Evolutionary conservation across 2,113 vertebrate genomes (phyloP).

Genomic region (Callochromis pleurospilus): DNA sequence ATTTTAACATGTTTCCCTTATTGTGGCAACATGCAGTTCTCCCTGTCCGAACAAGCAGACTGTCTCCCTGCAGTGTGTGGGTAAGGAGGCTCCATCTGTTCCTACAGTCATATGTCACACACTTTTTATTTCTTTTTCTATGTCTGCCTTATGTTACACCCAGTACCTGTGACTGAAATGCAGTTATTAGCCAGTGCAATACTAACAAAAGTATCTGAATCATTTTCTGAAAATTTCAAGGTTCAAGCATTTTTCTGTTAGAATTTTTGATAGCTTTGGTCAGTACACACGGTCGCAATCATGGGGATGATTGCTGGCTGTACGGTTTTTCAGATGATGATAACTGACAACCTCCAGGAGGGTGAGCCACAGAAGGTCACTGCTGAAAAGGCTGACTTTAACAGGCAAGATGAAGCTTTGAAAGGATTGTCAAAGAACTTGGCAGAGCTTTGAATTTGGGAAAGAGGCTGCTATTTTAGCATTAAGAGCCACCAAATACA

Average conservation of each 20-base stretch:
- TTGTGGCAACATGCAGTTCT: slow-evolving; percentile 24
- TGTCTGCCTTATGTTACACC: not conserved
- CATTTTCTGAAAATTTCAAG: not conserved
- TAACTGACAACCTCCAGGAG: not conserved
- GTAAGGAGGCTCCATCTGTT: slow-evolving; percentile 60
- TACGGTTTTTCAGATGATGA: not conserved
- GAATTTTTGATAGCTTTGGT: not conserved
- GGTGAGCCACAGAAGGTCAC: not conserved
- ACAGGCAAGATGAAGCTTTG: not conserved
- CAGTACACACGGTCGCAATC: not conserved
- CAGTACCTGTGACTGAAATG: not conserved
- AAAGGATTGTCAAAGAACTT: not conserved
- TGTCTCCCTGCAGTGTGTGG: slow-evolving; percentile 65
- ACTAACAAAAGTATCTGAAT: not conserved
- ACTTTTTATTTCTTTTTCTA: not conserved
- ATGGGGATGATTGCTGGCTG: not conserved
- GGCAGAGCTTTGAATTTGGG: not conserved
- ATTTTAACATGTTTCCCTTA: not conserved
- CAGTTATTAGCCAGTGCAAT: not conserved
- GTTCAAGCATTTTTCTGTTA: not conserved
- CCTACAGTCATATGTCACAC: not conserved
- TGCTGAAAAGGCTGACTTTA: not conserved
- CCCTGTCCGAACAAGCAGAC: slow-evolving; percentile 42
- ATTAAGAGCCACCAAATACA: not conserved
- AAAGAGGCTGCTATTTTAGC: not conserved